Conservation (phyloP, 1,140 invertebrate species). For the Agrilus planipennis region DNA sequence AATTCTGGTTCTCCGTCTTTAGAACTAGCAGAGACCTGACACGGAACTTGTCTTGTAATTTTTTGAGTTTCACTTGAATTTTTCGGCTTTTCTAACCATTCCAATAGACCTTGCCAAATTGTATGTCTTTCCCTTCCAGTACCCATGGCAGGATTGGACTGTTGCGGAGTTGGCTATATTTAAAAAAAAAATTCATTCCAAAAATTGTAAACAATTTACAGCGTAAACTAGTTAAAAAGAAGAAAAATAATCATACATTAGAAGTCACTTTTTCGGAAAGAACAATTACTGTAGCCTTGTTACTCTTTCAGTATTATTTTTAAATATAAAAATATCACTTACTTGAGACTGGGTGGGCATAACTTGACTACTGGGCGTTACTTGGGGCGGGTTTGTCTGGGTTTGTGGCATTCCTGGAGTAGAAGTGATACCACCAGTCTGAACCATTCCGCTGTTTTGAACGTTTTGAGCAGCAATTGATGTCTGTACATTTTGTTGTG, state of each 20-base stretch:
- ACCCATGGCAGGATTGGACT: conserved; percentile 10
- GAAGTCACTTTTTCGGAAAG: too few species aligned
- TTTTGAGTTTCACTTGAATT: conserved; percentile 59
- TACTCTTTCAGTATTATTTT: too few species aligned
- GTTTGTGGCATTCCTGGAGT: conserved; percentile 9
- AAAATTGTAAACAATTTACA: neutral
- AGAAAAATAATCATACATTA: too few species aligned
- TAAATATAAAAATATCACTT: neutral
- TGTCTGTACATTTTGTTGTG: conserved; percentile 17
- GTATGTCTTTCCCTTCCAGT: conserved; percentile 46
- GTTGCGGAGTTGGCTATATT: conserved; percentile 6
- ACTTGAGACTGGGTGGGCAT: conserved; percentile 12
- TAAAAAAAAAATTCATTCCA: conserved; percentile 3
- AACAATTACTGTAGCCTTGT: too few species aligned
- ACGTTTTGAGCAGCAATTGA: conserved; percentile 13
- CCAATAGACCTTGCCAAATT: conserved; percentile 78
- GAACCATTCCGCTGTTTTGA: neutral
- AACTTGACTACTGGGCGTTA: conserved; percentile 13
- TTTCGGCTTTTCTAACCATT: conserved; percentile 84
- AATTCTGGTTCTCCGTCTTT: conserved; percentile 78
- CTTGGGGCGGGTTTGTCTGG: conserved; percentile 8
- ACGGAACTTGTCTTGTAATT: conserved; percentile 69
- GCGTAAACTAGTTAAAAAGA: neutral
- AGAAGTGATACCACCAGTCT: neutral
- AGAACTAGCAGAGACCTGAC: conserved; percentile 64